Evolutionary conservation across 2,113 vertebrate genomes (phyloP).

Genomic region (Archilochus colubris): DNA sequence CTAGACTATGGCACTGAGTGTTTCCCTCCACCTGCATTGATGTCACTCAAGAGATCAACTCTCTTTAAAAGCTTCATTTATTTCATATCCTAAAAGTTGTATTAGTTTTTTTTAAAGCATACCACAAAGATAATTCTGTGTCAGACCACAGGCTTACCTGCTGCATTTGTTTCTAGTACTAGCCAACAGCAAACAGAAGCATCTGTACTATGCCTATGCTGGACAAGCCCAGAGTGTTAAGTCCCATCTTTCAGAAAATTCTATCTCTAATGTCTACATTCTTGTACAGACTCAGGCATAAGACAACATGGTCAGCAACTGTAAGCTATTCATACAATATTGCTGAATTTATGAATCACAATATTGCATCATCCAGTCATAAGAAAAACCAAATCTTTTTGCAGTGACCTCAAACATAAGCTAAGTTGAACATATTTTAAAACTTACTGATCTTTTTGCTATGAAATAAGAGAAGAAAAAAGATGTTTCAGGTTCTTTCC

Average conservation of each 20-base stretch:
- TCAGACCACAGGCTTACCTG: background rate
- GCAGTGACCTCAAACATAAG: background rate
- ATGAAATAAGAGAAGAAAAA: background rate
- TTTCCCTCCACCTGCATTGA: background rate
- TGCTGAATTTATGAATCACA: background rate
- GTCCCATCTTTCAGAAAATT: background rate
- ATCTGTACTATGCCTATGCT: background rate
- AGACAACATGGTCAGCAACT: background rate
- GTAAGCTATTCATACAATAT: background rate
- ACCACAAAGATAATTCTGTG: background rate
- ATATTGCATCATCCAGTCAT: background rate
- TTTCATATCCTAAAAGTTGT: background rate
- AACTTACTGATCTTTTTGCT: background rate
- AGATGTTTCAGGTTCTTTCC: background rate
- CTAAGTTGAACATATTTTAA: background rate
- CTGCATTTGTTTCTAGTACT: background rate
- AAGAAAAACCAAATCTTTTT: background rate
- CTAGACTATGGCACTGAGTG: too few species aligned
- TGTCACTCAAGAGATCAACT: background rate
- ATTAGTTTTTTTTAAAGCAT: background rate
- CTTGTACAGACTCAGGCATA: background rate
- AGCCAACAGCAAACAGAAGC: background rate
- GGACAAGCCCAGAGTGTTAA: background rate
- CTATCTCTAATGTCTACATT: background rate
- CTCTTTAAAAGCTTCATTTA: background rate